Percentiles rank a stretch among this genome's conserved stretches.
These are phyloP conservation scores for Conus ventricosus DNA, from an alignment of 1,140 invertebrate genomes.

Conservation along the genomic window DNA sequence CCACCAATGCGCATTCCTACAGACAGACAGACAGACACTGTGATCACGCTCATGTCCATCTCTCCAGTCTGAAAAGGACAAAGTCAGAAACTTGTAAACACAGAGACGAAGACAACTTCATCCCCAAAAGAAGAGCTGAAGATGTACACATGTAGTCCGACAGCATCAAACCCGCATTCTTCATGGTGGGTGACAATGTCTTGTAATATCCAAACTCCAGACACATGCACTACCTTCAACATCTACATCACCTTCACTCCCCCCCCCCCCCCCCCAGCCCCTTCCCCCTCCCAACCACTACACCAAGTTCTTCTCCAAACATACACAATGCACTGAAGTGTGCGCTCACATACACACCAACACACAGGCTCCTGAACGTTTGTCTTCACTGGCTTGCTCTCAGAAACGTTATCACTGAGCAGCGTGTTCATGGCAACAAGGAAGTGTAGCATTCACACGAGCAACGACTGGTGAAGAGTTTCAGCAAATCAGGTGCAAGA, in stretches of 20 bases:
- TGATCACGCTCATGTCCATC: no score
- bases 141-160: neutral
- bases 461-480: neutral
- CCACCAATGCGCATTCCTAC: no score
- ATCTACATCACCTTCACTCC: neutral
- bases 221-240: neutral
- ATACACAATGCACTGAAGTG: neutral
- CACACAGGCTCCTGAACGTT: neutral
- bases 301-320: neutral
- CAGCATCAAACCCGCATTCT: neutral
- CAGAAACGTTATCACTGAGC: neutral
- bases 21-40: no score
- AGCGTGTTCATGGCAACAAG: slow-evolving; percentile 2
- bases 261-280: no score
- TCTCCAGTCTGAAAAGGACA: no score
- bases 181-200: neutral
- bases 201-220: neutral
- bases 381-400: neutral
- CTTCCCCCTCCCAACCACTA: no score
- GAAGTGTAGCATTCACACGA: neutral
- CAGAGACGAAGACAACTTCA: no score
- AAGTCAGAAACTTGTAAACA: no score
- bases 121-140: neutral
- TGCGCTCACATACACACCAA: neutral
- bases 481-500: slow-evolving; percentile 17